Percentiles rank a stretch among this genome's conserved stretches.
Conservation (phyloP, 2,113 vertebrate genomes). For the Holacanthus passer region DNA sequence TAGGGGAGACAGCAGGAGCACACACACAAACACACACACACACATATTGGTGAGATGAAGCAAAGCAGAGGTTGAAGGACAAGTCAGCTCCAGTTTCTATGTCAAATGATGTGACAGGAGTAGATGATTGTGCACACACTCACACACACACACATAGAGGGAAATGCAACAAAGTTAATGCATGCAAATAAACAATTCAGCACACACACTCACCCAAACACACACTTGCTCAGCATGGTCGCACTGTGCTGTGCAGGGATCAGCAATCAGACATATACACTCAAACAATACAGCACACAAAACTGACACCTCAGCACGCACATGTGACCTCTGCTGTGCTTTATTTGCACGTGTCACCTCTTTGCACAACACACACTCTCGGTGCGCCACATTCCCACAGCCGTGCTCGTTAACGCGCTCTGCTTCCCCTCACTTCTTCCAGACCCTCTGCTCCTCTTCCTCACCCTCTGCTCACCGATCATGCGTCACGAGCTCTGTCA, state of each 20-base stretch:
- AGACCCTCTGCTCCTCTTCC: neutral
- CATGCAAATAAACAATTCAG: neutral
- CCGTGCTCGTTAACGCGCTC: too few relatives aligned
- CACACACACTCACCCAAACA: constrained; percentile 8
- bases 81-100: constrained; percentile 29
- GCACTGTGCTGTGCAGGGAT: neutral
- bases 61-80: constrained; percentile 51
- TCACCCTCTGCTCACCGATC: constrained; percentile 23
- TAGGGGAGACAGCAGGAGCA: constrained; percentile 12
- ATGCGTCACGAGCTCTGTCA: constrained; percentile 55
- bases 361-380: neutral
- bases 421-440: too few relatives aligned
- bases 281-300: neutral
- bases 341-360: neutral
- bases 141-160: neutral
- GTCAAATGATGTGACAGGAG: constrained; percentile 3
- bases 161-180: constrained; percentile 52
- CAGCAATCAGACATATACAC: neutral
- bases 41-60: constrained; percentile 10
- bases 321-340: constrained; percentile 12
- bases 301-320: neutral
- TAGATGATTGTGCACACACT: neutral
- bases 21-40: neutral
- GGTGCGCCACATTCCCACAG: neutral
- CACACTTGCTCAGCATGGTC: neutral